Percentiles rank a stretch among this genome's conserved stretches.
Evolutionary conservation across 2,888 invertebrate genomes (phyloP).

Genomic region (Scaptomyza reducta): DNA sequence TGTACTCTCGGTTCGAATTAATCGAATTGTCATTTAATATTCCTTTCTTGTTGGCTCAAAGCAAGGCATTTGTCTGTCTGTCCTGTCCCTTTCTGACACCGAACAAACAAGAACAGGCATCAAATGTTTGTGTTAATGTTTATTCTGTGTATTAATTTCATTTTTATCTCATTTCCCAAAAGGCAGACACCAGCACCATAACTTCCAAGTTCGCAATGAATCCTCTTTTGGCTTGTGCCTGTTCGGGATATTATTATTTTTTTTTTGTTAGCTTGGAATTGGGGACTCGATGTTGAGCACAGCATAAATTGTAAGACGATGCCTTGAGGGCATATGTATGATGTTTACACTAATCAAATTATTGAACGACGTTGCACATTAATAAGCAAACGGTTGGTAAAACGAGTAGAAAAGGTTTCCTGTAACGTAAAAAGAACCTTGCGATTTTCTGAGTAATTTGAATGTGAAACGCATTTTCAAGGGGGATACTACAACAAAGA

Average conservation of each 20-base stretch:
- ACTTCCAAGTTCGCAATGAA: background rate
- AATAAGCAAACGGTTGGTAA: slow-evolving; percentile 41
- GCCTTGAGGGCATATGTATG: slow-evolving; percentile 41
- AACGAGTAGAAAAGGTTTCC: background rate
- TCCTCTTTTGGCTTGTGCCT: slow-evolving; percentile 13
- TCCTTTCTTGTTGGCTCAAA: background rate
- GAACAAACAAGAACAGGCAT: slow-evolving; percentile 50
- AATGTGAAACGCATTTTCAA: slow-evolving; percentile 38
- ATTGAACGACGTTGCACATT: slow-evolving; percentile 74
- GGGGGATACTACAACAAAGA: slow-evolving; percentile 1
- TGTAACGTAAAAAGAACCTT: slow-evolving; percentile 27
- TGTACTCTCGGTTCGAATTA: too few species aligned
- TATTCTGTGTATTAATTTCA: slow-evolving; percentile 63
- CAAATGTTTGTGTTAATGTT: slow-evolving; percentile 59
- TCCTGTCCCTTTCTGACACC: slow-evolving; percentile 1
- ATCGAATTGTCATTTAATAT: background rate
- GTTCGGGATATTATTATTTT: slow-evolving; percentile 4
- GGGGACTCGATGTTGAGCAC: slow-evolving; percentile 26
- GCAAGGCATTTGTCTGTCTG: background rate
- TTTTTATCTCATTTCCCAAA: slow-evolving; percentile 6
- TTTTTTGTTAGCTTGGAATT: slow-evolving; percentile 2
- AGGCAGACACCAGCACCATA: background rate
- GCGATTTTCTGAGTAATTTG: slow-evolving; percentile 50
- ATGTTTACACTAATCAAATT: slow-evolving; percentile 69
- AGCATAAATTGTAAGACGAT: slow-evolving; percentile 70